Evolutionary conservation across 2,888 invertebrate genomes (phyloP), one percentile per base, ranked within the genome.

Genomic region (Neoaliturus tenellus): DNA sequence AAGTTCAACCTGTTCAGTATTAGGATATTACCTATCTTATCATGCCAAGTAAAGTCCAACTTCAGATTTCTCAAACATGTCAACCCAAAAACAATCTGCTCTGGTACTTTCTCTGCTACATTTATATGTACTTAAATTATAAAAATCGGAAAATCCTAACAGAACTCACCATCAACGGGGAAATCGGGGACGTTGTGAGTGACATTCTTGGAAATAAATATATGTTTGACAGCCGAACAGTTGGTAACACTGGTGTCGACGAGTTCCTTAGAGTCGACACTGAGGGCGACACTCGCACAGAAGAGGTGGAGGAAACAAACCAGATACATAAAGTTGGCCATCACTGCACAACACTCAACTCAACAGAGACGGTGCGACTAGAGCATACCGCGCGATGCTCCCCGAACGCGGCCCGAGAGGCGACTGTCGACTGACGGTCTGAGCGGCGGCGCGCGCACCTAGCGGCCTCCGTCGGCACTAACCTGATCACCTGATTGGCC

Each of bases 301-400:
- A 51, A 35, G 55, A 78, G 20, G 25, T 78, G 78, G 17, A 55
- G 31, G 33, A 78, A 33, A 33, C 31, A 55, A 6, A 78, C 20
- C 20, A 55, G 31, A 12, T 23, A 55, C 31, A 28, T 33, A 31
- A 23, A 75, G 25, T 39, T 31, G 75, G 48, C 39, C 75, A 78
- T 39, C 78, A 78, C 78, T 78, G 33, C 75, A 75, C 75, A 33
- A 35, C 78, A 78, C 78, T 75, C 31, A 71, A n/a, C 31, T 48
- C 28, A 31, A 48, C 28, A 28, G 6, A 51, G 6, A n/a, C n/a
- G n/a, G 1, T 1, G 23, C 33, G 33, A 20, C 48, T 55, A 78
- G 31, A 31, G 75, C 75, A 75, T 48, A 4, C 75, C 75, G 5
- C 6, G 20, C 75, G 33, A 73, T 6, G 12, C 35, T 12, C 0